These are phyloP conservation scores for Podiceps cristatus DNA, from an alignment of 2,113 vertebrate species.

Conservation along the genomic window DNA sequence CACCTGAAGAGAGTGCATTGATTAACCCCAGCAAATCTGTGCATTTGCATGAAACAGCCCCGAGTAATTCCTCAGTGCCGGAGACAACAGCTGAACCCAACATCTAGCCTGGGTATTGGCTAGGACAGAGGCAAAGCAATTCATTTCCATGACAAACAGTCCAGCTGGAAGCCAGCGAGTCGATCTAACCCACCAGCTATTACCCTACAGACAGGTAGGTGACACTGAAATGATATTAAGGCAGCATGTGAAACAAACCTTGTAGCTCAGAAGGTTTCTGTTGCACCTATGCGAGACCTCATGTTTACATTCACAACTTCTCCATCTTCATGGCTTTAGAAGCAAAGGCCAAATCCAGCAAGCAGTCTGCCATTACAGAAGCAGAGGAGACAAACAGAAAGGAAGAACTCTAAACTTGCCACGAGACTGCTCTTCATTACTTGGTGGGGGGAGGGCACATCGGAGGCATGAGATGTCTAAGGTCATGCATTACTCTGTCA, in stretches of 20 bases:
- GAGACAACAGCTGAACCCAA: neutral
- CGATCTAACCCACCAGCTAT: neutral
- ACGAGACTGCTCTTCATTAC: neutral
- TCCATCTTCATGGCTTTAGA: neutral
- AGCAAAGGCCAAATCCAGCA: neutral
- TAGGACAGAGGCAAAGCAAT: neutral
- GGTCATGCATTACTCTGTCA: neutral
- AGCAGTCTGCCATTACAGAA: neutral
- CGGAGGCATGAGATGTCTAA: neutral
- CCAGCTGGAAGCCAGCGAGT: neutral
- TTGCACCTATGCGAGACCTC: neutral
- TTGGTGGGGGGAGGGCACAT: neutral
- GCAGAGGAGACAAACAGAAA: neutral
- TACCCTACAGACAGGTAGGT: neutral
- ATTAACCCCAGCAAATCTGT: neutral
- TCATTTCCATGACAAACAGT: neutral
- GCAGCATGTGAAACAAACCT: neutral
- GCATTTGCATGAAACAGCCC: neutral
- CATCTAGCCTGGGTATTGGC: neutral
- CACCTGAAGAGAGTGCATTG: neutral
- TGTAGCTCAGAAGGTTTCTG: neutral
- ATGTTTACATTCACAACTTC: neutral
- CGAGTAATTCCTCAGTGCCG: neutral
- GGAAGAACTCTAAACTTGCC: neutral
- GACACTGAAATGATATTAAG: neutral